Conservation (phyloP, 2,113 vertebrate species). For the Coryphaenoides rupestris region DNA sequence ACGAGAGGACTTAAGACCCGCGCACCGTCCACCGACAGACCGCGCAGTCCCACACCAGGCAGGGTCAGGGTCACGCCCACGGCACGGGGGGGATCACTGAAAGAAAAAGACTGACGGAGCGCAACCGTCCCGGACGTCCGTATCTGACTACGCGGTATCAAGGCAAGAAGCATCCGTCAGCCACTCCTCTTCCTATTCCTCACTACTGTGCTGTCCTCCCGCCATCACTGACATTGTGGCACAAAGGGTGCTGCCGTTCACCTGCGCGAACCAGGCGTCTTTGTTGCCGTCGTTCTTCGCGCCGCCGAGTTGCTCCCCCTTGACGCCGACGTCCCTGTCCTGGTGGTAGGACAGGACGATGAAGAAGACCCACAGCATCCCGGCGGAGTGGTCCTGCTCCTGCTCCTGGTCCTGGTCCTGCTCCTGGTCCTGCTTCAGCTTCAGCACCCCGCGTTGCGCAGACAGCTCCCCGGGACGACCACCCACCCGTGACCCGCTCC, state of each 20-base stretch:
- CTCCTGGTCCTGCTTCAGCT: no score
- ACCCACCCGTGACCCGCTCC: no score
- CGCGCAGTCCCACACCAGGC: slow-evolving; percentile 61
- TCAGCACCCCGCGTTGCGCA: slow-evolving; percentile 74
- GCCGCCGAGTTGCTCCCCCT: slow-evolving; percentile 50
- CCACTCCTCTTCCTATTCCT: no score
- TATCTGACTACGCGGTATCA: slow-evolving; percentile 71
- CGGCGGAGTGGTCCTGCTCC: slow-evolving; percentile 37
- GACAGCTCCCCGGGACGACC: slow-evolving; percentile 67
- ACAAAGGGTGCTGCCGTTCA: slow-evolving; percentile 62
- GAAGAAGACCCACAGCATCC: slow-evolving; percentile 75
- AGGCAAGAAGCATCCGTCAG: slow-evolving; percentile 34
- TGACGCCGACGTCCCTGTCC: slow-evolving; percentile 66
- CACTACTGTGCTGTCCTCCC: no score
- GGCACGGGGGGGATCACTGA: slow-evolving; percentile 34
- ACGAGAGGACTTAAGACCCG: slow-evolving; percentile 66
- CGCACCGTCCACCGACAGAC: slow-evolving; percentile 41
- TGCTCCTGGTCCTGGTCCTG: no score
- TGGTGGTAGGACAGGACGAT: slow-evolving; percentile 72
- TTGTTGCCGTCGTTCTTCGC: slow-evolving; percentile 54
- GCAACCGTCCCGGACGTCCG: slow-evolving; percentile 62
- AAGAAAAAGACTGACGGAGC: no score
- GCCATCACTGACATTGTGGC: slow-evolving; percentile 44
- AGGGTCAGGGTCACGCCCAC: no score
- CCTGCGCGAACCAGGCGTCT: slow-evolving; percentile 53